Base-by-base conservation (phyloP, 2,888 invertebrate species). In the Melitaea athalia region DNA sequence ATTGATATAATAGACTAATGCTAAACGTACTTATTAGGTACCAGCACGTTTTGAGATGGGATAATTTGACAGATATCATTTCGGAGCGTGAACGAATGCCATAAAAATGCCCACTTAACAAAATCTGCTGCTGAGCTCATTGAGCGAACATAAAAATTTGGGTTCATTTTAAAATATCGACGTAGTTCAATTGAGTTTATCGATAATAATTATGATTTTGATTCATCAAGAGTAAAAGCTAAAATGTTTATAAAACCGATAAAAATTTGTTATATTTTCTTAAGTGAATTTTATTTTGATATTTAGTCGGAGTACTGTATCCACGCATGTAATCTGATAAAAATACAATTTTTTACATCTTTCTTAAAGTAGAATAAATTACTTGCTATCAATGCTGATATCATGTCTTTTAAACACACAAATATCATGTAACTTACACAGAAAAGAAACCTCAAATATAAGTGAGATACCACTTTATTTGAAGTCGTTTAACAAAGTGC, bases 21-120 rank as follows among this genome's bases (percentile, higher is more conserved):
- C 47, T 12, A 49, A 49, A 14, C n/a, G 47, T 49, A 38, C 38
- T 38, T 38, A 38, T 5, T 38, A 38, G 38, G 6, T 38, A 62
- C 63, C 66, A 52, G 50, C 38, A 66, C 63, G 64, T 55, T 47
- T 69, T 76, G 75, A 76, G 74, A 67, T 59, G 74, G 77, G 77
- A 75, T 78, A 77, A 78, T 77, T 76, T 78, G 78, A 77, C 77
- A 75, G 74, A 49, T 61, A 72, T 67, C 64, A 62, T 45, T 61
- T 57, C 42, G 43, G 53, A 12, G 59, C 11, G 43, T 31, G 42
- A 55, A 64, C 67, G 61, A 43, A 50, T 62, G 64, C 55, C 70
- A 64, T 45, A 17, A 67, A 70, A 60, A 70, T 61, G 33, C 52
- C 43, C 61, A 61, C 70, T 64, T 47, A 24, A 42, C 62, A 67